Percentiles rank a stretch among this genome's conserved stretches.
Evolutionary conservation across 2,797 vertebrate species (phyloP).

Genomic region (Heliangelus exortis): DNA sequence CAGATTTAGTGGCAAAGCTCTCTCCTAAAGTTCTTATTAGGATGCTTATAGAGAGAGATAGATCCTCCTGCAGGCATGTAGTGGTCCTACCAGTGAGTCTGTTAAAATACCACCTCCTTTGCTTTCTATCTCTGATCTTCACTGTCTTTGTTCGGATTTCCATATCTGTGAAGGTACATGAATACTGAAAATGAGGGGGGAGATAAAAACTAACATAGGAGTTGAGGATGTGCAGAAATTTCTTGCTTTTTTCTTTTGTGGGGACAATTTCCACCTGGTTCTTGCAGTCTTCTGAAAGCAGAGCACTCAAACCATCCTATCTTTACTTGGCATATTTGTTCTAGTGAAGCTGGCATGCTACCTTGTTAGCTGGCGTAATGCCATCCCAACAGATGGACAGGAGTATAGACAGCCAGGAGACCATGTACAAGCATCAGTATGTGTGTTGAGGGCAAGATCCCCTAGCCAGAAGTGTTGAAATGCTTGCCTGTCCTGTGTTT

Average conservation of each 20-base stretch:
- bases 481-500: slow-evolving; percentile 48
- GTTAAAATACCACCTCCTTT: slow-evolving; percentile 68
- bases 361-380: slow-evolving; percentile 73
- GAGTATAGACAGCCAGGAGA: slow-evolving; percentile 73
- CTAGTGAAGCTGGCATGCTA: slow-evolving; percentile 57
- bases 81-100: slow-evolving; percentile 37
- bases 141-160: slow-evolving; percentile 23
- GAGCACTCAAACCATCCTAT: slow-evolving; percentile 44
- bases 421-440: slow-evolving; percentile 69
- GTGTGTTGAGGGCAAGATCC: slow-evolving; percentile 70
- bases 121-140: slow-evolving; percentile 52
- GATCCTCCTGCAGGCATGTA: slow-evolving; percentile 18
- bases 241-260: not conserved
- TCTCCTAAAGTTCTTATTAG: not conserved
- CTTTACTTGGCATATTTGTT: slow-evolving; percentile 69
- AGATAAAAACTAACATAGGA: not conserved
- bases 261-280: not conserved
- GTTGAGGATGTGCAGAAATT: not conserved
- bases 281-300: slow-evolving; percentile 44
- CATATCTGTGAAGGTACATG: not conserved
- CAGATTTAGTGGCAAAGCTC: not conserved
- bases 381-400: slow-evolving; percentile 80
- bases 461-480: slow-evolving; percentile 64
- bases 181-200: slow-evolving; percentile 36
- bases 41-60: not conserved